Percentiles rank a stretch among this genome's conserved stretches.
phyloP scores from a whole-genome alignment of 2,797 vertebrate genomes.

The Pagetopsis macropterus region DNA sequence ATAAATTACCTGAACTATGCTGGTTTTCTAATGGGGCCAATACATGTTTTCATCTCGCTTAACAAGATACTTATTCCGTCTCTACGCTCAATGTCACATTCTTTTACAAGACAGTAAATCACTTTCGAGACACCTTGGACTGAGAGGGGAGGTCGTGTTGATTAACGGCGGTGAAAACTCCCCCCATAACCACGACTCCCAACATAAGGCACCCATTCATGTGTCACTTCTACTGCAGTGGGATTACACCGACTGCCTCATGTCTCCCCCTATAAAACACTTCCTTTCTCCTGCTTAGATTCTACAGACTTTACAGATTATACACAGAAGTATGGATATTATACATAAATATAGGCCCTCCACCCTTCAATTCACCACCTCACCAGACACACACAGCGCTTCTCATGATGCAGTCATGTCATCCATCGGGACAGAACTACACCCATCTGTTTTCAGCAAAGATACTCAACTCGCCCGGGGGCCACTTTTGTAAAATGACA shows the following conservation, averaged over 20 bases:
- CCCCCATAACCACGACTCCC: constrained; percentile 49
- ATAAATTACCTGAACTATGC: constrained; percentile 35
- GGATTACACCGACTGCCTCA: constrained; percentile 31
- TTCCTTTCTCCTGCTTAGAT: constrained; percentile 30
- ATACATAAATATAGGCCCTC: constrained; percentile 53
- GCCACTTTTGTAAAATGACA: no score
- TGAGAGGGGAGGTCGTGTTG: constrained; percentile 38
- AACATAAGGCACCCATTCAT: constrained; percentile 77
- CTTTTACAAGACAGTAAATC: constrained; percentile 55
- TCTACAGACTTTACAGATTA: constrained; percentile 56
- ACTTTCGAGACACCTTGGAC: constrained; percentile 42
- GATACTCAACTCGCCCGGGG: no score
- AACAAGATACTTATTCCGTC: constrained; percentile 3
- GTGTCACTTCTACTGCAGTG: constrained; percentile 50
- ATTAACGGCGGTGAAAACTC: constrained; percentile 46
- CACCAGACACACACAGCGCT: constrained; percentile 1
- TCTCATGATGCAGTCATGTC: constrained; percentile 32
- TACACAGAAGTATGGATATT: constrained; percentile 54
- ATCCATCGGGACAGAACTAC: constrained; percentile 40
- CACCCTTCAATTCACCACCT: constrained; percentile 54
- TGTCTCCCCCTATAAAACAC: constrained; percentile 18
- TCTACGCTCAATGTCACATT: constrained; percentile 37
- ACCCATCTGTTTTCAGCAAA: background rate
- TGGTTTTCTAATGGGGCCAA: constrained; percentile 43
- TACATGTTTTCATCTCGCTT: constrained; percentile 12